These are phyloP conservation scores for Archegozetes longisetosus DNA, from an alignment of 1,140 invertebrate species.

Conservation along the genomic window DNA sequence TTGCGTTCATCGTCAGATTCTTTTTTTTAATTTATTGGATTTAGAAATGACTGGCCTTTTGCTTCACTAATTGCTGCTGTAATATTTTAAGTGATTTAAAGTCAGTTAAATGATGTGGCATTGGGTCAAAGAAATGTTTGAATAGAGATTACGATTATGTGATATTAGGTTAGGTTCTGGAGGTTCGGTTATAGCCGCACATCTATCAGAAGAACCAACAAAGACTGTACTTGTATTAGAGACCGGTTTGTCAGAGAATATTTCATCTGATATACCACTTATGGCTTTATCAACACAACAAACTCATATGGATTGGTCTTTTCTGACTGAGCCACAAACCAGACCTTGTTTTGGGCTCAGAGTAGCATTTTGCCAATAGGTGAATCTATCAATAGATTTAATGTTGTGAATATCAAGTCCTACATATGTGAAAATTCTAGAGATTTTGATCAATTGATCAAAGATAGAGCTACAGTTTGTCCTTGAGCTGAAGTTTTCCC, in stretches of 20 bases:
- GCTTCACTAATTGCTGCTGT: too few relatives aligned
- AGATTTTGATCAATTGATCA: conserved; percentile 87
- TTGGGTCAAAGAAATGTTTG: too few relatives aligned
- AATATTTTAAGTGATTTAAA: too few relatives aligned
- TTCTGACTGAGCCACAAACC: conserved; percentile 28
- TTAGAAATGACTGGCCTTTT: too few relatives aligned
- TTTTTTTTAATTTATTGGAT: too few relatives aligned
- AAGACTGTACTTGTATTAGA: conserved; percentile 25
- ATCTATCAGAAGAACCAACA: conserved; percentile 23
- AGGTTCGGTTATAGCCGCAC: conserved; percentile 24
- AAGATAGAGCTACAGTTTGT: conserved; percentile 77
- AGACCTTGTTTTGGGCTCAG: conserved; percentile 14
- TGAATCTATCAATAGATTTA: conserved; percentile 55
- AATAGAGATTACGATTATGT: too few relatives aligned
- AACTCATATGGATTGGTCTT: conserved; percentile 64
- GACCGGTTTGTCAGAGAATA: conserved; percentile 21
- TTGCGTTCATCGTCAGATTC: too few relatives aligned
- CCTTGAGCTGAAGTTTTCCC: conserved; percentile 63
- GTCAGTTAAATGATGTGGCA: too few relatives aligned
- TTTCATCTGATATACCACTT: conserved; percentile 18
- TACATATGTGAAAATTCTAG: conserved; percentile 76
- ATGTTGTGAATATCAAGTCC: conserved; percentile 88
- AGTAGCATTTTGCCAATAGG: conserved; percentile 75
- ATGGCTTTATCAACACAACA: conserved; percentile 62
- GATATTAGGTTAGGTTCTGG: conserved; percentile 24